Base-by-base conservation (phyloP, 2,113 vertebrate genomes). In the Scartelaos histophorus region DNA sequence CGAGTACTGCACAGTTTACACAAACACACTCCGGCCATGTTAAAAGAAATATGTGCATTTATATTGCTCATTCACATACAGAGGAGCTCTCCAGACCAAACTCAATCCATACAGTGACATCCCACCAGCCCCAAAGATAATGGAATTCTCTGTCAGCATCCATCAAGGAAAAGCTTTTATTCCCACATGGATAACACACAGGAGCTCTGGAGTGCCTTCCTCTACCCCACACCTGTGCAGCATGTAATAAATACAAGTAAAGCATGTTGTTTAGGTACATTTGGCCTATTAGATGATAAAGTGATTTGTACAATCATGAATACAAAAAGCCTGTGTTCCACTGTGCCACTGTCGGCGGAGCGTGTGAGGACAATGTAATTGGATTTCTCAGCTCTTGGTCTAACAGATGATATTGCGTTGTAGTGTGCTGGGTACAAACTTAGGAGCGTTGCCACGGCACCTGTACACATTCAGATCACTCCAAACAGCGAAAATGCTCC, bases 221-320 rank as follows among this genome's bases (percentile, higher is more conserved):
- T 66, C 73, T 67, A 62, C 66, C 61, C 47, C 81, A 74, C 65
- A 80, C 38, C 65, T 49, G 16, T 43, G 21, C 46, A 25, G 56
- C 47, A 72, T 77, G 62, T 58, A 78, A 79, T 76, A 51, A 78
- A 76, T 76, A 60, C 66, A 38, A 69, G 71, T 76, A 61, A 75
- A 62, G 68, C 69, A 58, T 51, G 56, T 13, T 38, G 15, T 75
- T 83, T 69, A 77, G 61, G 72, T 60, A 66, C 82, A 81, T 83
- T 82, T 77, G 69, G 60, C 24, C 72, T 71, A 72, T 84, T 81
- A 78, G 47, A 76, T 86, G 81, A 91, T 85, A 79, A 87, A 82
- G 67, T 89, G 79, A 92, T 91, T 85, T 92, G 73, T 83, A 71
- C 82, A 87, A 88, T 86, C 70, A 82, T 75, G 88, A 80, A 79